These are phyloP conservation scores for Mus caroli DNA, from an alignment of 2,797 vertebrate species.

Conservation along the genomic window DNA sequence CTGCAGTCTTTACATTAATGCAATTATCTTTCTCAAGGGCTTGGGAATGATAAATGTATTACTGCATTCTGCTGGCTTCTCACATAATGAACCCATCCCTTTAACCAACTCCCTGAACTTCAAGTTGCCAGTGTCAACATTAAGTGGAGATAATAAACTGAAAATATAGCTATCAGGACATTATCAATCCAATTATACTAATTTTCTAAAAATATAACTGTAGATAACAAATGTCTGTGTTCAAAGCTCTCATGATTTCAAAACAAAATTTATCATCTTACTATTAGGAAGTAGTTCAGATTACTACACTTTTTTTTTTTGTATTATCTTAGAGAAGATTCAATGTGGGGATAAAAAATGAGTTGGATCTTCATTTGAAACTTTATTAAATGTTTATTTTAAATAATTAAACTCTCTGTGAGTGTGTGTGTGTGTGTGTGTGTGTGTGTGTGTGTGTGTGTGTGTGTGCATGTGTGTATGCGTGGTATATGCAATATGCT, in stretches of 20 bases:
- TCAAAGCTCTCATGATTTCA: constrained; percentile 28
- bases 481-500: not conserved
- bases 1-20: not conserved
- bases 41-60: not conserved
- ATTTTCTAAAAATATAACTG: not conserved
- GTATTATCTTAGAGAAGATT: not conserved
- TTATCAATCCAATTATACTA: not conserved
- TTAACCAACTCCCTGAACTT: not conserved
- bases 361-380: not conserved
- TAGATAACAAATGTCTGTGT: not conserved
- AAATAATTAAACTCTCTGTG: not conserved
- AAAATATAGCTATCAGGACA: not conserved
- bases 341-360: constrained; percentile 6
- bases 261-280: not conserved
- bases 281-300: not conserved
- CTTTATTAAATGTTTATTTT: not conserved
- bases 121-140: not conserved
- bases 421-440: not conserved
- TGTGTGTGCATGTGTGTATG: not conserved
- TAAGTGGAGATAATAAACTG: not conserved
- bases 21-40: not conserved
- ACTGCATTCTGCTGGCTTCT: not conserved
- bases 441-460: not conserved
- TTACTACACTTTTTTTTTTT: constrained; percentile 9
- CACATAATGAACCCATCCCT: not conserved